phyloP scores from a whole-genome alignment of 2,888 invertebrate genomes.

The Pinctada fucata region DNA sequence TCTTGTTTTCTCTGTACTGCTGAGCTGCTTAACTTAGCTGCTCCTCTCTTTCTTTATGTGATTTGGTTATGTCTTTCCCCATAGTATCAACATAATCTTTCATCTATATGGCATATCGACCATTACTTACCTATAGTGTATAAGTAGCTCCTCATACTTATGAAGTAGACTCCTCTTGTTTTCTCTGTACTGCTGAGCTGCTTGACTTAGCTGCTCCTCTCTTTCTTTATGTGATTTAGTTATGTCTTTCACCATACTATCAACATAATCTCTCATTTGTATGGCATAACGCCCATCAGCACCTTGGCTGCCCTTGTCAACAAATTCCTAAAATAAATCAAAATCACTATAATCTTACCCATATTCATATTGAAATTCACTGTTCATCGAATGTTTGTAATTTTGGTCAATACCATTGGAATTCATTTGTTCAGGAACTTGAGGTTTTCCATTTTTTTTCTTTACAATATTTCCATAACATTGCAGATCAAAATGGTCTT shows the following conservation, averaged over 20 bases:
- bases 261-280: not conserved
- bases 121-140: constrained; percentile 72
- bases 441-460: no score
- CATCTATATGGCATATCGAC: constrained; percentile 25
- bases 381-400: no score
- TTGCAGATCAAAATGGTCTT: no score
- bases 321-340: constrained; percentile 33
- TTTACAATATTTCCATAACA: no score
- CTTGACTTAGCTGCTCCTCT: constrained; percentile 75
- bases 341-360: no score
- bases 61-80: constrained; percentile 71
- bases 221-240: constrained; percentile 70
- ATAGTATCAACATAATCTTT: constrained; percentile 50
- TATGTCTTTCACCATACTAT: constrained; percentile 72
- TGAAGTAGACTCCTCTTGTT: constrained; percentile 62
- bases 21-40: constrained; percentile 74
- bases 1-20: constrained; percentile 64
- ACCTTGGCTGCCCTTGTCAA: constrained; percentile 56
- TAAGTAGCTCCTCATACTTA: constrained; percentile 72
- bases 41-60: constrained; percentile 73
- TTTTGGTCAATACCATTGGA: no score
- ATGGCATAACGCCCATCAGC: constrained; percentile 47
- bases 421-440: no score
- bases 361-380: no score
- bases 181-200: constrained; percentile 69